Base-by-base conservation (phyloP, 2,888 invertebrate genomes). In the Labia minor region DNA sequence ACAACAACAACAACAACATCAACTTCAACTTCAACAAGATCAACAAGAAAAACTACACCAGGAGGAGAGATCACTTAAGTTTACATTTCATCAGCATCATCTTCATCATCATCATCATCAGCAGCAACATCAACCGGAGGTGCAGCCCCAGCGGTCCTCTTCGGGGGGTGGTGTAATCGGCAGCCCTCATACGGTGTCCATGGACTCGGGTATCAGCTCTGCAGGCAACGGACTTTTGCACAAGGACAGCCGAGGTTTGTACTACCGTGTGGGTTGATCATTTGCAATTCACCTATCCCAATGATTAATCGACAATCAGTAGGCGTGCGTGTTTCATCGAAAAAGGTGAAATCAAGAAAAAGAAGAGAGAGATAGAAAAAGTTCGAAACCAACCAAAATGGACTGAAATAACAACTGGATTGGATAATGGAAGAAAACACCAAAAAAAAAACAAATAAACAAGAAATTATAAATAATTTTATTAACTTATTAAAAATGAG, bases 161-260 rank as follows among this genome's bases (percentile, higher is more conserved):
- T 72, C 79, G 79, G 70, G 70, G 66, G 67, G 78, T 79, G 73
- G 73, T 70, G 82, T 81, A 72, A 83, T 81, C 66, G 83, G 86
- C 73, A 87, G 88, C 75, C 87, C 88, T 74, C 85, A 90, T 78
- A 89, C 89, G 74, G 88, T 90, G 77, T 92, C 92, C 79, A 90
- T 92, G 88, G 92, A 92, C 83, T 92, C 91, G 73, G 92, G 92
- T 74, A 92, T 92, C 74, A 90, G 90, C 74, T 89, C 90, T 69
- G 75, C 78, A 70, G 74, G 74, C 62, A 86, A 86, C 78, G 86
- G 86, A 74, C 80, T 82, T 70, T 49, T 49, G 16, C 80, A 81
- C 73, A 81, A 81, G 72, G 81, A 81, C 69, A 49, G 16, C 49
- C 14, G 49, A 49, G 49, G 49, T 49, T n/a, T 16, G 49, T 11